Base-by-base conservation (phyloP, 2,113 vertebrate species). In the Oenanthe melanoleuca region DNA sequence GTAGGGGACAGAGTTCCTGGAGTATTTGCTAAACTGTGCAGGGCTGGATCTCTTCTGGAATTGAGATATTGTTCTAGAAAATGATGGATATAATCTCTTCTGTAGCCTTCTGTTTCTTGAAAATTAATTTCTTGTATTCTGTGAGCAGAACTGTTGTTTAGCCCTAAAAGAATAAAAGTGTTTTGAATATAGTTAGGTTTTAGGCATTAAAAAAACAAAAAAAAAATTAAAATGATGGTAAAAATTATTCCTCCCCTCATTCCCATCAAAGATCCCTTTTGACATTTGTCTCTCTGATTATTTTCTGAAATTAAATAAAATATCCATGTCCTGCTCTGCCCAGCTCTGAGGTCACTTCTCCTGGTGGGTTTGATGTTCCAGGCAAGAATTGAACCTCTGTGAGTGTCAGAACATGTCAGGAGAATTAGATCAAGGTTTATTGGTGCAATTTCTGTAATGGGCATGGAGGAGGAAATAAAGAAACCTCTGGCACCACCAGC, bases 371-470 rank as follows among this genome's bases (percentile, higher is more conserved):
- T 64, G 52, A 42, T 6, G 29, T 84, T 88, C 64, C 49, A 44
- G 81, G 45, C 42, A 75, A 57, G 65, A 61, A 69, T 6, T 50
- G 40, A 60, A 33, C 52, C 20, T 79, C 67, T 61, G 82, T 60
- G 61, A 71, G 55, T 12, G 71, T 37, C 10, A 49, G 47, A 73
- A 64, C 42, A 4, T 47, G 38, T 59, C 44, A 56, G 26, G 29
- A 50, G 83, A 88, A 93, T 91, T 60, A 93, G n/a, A 82, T 81
- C n/a, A 86, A 3, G 11, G 65, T 53, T 69, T 70, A 14, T 91
- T 44, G 60, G 9, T 69, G 83, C 69, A 79, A 96, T 93, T 82
- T 89, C 74, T 92, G 74, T 70, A 56, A 89, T 83, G 83, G 75
- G 60, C 15, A 18, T n/a, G 66, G 63, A 53, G 45, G 19, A 56